Percentiles rank a stretch among this genome's conserved stretches.
Conservation (phyloP, 2,797 vertebrate species). For the Pantherophis alleghaniensis region DNA sequence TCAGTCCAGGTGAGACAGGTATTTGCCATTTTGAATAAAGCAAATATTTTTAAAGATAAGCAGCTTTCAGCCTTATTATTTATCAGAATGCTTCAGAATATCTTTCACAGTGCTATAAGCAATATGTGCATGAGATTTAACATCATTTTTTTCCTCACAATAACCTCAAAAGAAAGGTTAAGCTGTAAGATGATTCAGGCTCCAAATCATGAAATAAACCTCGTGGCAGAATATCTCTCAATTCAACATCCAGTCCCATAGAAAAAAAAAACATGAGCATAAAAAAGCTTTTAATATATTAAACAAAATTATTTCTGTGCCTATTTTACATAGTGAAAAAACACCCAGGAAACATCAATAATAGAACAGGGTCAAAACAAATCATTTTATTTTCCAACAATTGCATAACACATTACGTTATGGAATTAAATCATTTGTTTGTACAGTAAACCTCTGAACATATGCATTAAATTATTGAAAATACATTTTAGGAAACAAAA, state of each 20-base stretch:
- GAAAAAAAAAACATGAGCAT: not conserved
- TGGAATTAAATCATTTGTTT: not conserved
- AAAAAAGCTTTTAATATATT: not conserved
- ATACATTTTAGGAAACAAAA: not conserved
- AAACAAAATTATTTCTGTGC: not conserved
- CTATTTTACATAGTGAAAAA: not conserved
- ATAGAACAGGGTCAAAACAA: not conserved
- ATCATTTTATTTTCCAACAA: not conserved
- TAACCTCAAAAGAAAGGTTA: not conserved
- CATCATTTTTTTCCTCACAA: not conserved
- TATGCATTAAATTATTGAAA: not conserved
- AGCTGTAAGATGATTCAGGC: not conserved
- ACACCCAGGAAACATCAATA: not conserved
- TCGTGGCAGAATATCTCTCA: not conserved
- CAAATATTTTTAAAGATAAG: not conserved
- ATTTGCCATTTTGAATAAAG: not conserved
- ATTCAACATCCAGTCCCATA: not conserved
- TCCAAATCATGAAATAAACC: not conserved
- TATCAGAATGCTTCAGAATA: not conserved
- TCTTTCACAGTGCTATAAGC: not conserved
- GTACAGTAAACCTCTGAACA: not conserved
- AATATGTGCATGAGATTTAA: not conserved
- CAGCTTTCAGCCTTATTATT: not conserved
- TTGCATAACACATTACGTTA: not conserved
- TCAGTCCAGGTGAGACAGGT: not conserved